phyloP scores from a whole-genome alignment of 2,888 invertebrate genomes.

The Tineola bisselliella region DNA sequence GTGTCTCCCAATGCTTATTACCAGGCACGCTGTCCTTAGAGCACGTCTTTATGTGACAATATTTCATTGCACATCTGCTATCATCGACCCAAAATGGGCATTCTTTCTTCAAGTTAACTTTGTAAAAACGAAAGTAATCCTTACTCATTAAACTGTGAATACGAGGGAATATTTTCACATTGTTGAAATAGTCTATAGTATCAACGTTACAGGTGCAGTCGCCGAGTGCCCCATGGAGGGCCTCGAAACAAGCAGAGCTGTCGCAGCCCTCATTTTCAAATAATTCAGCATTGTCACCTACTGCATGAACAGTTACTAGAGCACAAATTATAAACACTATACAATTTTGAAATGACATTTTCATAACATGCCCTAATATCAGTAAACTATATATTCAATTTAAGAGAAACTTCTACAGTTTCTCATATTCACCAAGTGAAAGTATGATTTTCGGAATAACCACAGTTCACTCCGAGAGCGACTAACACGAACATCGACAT shows the following conservation, averaged over 20 bases:
- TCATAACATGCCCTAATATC: not conserved
- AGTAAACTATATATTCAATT: slow-evolving; percentile 20
- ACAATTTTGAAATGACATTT: slow-evolving; percentile 57
- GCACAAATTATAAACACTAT: slow-evolving; percentile 59
- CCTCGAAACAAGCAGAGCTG: slow-evolving; percentile 57
- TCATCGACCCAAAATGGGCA: slow-evolving; percentile 98
- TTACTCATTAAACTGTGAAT: slow-evolving; percentile 87
- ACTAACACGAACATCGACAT: too few relatives aligned
- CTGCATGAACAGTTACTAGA: slow-evolving; percentile 55
- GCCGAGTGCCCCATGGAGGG: slow-evolving; percentile 91
- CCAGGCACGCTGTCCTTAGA: slow-evolving; percentile 83
- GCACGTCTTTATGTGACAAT: slow-evolving; percentile 92
- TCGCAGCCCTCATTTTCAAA: slow-evolving; percentile 51
- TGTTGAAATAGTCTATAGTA: slow-evolving; percentile 95
- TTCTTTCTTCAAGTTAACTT: slow-evolving; percentile 76
- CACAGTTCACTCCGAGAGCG: not conserved
- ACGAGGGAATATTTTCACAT: slow-evolving; percentile 90
- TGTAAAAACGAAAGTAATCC: slow-evolving; percentile 95
- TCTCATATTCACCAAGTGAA: not conserved
- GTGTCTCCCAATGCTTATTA: slow-evolving; percentile 40
- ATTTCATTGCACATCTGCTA: slow-evolving; percentile 88
- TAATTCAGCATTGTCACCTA: slow-evolving; percentile 55
- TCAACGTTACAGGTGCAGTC: slow-evolving; percentile 95
- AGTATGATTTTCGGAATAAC: not conserved
- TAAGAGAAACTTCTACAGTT: slow-evolving; percentile 8